Evolutionary conservation across 2,888 invertebrate genomes (phyloP).

Genomic region (Drosophila algonquin): DNA sequence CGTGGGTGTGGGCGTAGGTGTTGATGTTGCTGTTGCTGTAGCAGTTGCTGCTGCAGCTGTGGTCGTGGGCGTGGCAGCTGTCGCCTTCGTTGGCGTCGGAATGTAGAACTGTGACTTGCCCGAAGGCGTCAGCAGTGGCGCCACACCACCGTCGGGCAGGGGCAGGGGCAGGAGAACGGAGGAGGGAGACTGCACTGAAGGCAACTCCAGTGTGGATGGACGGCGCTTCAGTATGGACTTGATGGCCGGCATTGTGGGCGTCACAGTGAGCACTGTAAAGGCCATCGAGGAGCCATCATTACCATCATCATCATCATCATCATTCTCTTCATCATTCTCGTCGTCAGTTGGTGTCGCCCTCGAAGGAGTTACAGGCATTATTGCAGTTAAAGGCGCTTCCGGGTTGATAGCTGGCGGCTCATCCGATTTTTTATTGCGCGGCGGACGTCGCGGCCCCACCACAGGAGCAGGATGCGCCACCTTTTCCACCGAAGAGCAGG

Average conservation of each 20-base stretch:
- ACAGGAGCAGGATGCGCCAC: neutral
- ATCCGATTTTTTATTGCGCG: slow-evolving; percentile 74
- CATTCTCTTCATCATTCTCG: slow-evolving; percentile 22
- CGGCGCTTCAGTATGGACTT: slow-evolving; percentile 87
- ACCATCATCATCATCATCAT: slow-evolving; percentile 7
- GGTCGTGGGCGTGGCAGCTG: slow-evolving; percentile 30
- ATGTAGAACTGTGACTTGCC: slow-evolving; percentile 81
- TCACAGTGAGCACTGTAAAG: slow-evolving; percentile 70
- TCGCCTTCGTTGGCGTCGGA: slow-evolving; percentile 80
- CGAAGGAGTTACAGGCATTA: slow-evolving; percentile 1
- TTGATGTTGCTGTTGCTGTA: slow-evolving; percentile 81
- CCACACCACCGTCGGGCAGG: slow-evolving; percentile 22
- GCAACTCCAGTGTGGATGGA: slow-evolving; percentile 83
- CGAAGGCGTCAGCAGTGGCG: slow-evolving; percentile 56
- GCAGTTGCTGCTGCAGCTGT: slow-evolving; percentile 85
- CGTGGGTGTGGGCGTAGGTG: slow-evolving; percentile 80
- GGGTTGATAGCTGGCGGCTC: slow-evolving; percentile 29
- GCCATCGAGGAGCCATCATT: slow-evolving; percentile 25
- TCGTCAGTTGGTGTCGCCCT: slow-evolving; percentile 1
- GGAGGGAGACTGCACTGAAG: slow-evolving; percentile 36
- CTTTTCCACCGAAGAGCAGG: neutral
- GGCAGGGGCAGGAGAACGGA: neutral
- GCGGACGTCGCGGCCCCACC: slow-evolving; percentile 76
- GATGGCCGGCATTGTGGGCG: slow-evolving; percentile 82
- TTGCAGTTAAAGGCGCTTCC: slow-evolving; percentile 6